phyloP scores from a whole-genome alignment of 2,113 vertebrate genomes.

The Aspiorhynchus laticeps region DNA sequence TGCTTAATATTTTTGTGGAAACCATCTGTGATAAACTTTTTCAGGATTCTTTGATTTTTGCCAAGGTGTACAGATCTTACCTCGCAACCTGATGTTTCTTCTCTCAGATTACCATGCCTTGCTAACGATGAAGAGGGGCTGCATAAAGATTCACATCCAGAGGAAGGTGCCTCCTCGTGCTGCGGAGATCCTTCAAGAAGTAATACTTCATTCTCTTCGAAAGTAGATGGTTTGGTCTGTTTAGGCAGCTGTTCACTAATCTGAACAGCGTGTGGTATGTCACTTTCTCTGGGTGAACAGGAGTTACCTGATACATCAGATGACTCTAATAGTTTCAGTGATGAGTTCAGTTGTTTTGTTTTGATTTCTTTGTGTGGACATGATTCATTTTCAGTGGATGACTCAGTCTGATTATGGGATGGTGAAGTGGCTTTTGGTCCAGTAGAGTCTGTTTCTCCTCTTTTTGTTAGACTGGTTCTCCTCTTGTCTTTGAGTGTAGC shows the following conservation, averaged over 20 bases:
- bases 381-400: slow-evolving; percentile 13
- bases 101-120: neutral
- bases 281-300: slow-evolving; percentile 10
- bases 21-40: neutral
- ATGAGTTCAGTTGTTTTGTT: neutral
- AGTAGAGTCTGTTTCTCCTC: neutral
- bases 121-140: neutral
- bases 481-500: neutral
- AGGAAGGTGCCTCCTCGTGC: neutral
- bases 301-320: neutral
- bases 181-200: slow-evolving; percentile 7
- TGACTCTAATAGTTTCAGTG: neutral
- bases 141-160: neutral
- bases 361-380: neutral
- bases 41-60: neutral
- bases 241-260: neutral
- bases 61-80: neutral
- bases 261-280: neutral
- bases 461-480: neutral
- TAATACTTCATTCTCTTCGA: neutral
- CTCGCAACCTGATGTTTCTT: neutral
- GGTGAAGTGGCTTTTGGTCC: neutral
- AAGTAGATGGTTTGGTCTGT: neutral
- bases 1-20: neutral
- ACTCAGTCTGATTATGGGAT: neutral